These are phyloP conservation scores for Pogonomyrmex barbatus DNA, from an alignment of 1,140 invertebrate genomes.

Conservation along the genomic window DNA sequence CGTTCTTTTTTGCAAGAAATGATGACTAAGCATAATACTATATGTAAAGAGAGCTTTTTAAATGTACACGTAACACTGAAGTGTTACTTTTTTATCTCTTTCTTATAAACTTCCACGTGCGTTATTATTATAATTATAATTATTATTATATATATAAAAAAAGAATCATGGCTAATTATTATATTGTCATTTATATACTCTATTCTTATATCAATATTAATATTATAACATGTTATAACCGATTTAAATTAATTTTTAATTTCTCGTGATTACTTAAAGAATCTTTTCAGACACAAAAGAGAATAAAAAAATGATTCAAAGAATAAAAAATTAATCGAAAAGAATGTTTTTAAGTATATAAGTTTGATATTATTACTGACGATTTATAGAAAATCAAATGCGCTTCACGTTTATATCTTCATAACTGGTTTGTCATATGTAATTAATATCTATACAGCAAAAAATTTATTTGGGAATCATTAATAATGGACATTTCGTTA, in stretches of 20 bases:
- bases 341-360: too few species aligned
- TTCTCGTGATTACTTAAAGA: neutral
- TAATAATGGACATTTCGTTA: neutral
- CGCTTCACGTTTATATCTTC: neutral
- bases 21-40: conserved; percentile 40
- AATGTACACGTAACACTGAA: neutral
- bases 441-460: neutral
- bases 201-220: neutral
- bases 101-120: neutral
- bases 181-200: neutral
- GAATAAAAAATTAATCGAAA: too few species aligned
- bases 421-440: neutral
- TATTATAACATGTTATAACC: neutral
- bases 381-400: neutral
- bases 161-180: too few species aligned
- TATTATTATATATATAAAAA: too few species aligned
- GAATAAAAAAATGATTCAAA: too few species aligned
- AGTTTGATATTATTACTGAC: too few species aligned
- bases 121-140: neutral
- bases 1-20: conserved; percentile 28
- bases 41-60: neutral
- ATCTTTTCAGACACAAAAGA: too few species aligned
- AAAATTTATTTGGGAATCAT: neutral
- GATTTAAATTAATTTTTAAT: neutral
- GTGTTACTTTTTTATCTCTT: neutral